Conservation (phyloP, 1,140 invertebrate genomes). For the Papilio machaon region DNA sequence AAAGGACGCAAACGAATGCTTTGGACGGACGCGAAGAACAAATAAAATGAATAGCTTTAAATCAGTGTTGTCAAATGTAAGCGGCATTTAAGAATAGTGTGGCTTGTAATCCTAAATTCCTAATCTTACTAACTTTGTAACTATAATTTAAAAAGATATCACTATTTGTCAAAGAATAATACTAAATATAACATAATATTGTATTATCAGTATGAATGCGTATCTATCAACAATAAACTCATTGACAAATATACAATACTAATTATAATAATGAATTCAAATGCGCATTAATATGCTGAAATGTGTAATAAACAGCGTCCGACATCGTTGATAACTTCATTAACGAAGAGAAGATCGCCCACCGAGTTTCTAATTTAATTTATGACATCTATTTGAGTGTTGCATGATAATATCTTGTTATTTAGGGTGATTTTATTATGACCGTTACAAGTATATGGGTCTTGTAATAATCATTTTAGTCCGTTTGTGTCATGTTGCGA, state of each 20-base stretch:
- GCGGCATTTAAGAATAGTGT: too few species aligned
- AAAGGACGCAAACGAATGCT: too few species aligned
- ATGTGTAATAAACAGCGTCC: conserved; percentile 45
- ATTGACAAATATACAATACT: conserved; percentile 3
- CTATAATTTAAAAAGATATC: not conserved
- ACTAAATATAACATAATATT: not conserved
- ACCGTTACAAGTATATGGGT: conserved; percentile 17
- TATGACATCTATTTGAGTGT: conserved; percentile 40
- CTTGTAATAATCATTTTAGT: not conserved
- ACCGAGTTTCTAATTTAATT: conserved; percentile 52
- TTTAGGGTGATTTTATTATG: conserved; percentile 20
- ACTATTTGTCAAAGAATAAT: not conserved
- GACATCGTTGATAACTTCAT: conserved; percentile 54
- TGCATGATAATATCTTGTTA: conserved; percentile 30
- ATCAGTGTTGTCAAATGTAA: too few species aligned
- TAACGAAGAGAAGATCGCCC: conserved; percentile 46
- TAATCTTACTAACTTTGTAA: not conserved
- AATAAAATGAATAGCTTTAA: too few species aligned
- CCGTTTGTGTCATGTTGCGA: too few species aligned
- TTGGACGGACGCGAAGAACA: too few species aligned
- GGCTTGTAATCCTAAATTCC: too few species aligned
- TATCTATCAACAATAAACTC: not conserved
- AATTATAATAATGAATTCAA: conserved; percentile 27
- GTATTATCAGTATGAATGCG: not conserved
- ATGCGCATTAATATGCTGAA: conserved; percentile 28